Percentiles rank a stretch among this genome's conserved stretches.
Conservation (phyloP, 2,797 vertebrate genomes). For the Lutjanus campechanus region DNA sequence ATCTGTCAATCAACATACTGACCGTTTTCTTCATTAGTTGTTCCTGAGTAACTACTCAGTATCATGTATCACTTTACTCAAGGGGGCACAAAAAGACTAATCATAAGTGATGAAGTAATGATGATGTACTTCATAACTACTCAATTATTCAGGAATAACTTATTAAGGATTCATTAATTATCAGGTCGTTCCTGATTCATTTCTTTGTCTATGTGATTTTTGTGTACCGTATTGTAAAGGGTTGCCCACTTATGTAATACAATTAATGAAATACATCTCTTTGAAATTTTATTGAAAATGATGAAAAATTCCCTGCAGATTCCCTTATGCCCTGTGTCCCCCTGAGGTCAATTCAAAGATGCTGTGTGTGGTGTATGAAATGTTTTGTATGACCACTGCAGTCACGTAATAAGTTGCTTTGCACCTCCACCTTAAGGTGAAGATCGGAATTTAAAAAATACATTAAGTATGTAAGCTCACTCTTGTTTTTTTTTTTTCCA, state of each 20-base stretch:
- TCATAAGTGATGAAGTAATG: too few relatives aligned
- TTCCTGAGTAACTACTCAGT: too few relatives aligned
- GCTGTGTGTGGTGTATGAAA: neutral
- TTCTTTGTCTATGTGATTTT: too few relatives aligned
- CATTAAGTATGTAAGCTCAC: neutral
- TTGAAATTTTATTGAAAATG: conserved; percentile 4
- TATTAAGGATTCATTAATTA: too few relatives aligned
- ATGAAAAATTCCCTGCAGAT: conserved; percentile 47
- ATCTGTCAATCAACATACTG: too few relatives aligned
- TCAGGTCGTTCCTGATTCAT: too few relatives aligned
- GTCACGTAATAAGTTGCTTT: neutral
- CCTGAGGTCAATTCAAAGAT: conserved; percentile 46
- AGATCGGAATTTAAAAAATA: neutral
- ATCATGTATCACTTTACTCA: too few relatives aligned
- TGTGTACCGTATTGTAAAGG: too few relatives aligned
- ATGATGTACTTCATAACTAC: too few relatives aligned
- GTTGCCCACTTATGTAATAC: neutral
- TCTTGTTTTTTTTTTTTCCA: neutral
- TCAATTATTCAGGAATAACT: too few relatives aligned
- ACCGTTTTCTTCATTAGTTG: too few relatives aligned
- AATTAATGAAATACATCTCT: conserved; percentile 15
- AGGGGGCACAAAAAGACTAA: too few relatives aligned
- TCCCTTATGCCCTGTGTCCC: conserved; percentile 23
- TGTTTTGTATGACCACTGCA: neutral
- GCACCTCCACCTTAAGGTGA: conserved; percentile 3